Base-by-base conservation (phyloP, 2,888 invertebrate species). In the Meteorus cinctellus region DNA sequence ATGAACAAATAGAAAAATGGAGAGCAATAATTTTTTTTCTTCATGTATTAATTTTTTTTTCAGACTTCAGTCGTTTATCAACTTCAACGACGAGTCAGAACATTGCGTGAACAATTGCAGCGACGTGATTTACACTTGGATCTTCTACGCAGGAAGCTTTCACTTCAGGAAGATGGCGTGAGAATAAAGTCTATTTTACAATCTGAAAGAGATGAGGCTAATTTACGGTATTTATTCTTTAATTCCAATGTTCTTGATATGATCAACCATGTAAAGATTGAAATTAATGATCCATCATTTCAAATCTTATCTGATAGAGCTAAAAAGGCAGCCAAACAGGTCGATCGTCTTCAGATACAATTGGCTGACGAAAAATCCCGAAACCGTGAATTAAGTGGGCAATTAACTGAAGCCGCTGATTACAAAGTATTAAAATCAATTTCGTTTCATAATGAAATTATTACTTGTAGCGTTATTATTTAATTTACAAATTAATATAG, bases 51-150 rank as follows among this genome's bases (percentile, higher is more conserved):
- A 19, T 31, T 31, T 14, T 62, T 4, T 12, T 89, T 89, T 60
- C 90, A 96, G 95, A 96, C 95, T 31, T 95, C 94, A 8, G 93
- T 95, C n/a, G 95, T 96, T 70, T 97, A 97, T 89, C 96, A 96
- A 86, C 92, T 98, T 55, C 97, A 98, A 90, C 92, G 97, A 77
- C 92, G 97, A 79, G 94, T 97, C 51, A 93, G 97, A 81, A 95
- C 95, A 8, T 90, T 97, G 16, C 92, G 97, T 69, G 98, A 98
- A 87, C 97, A 98, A 88, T 91, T 98, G 41, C 97, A 97, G 86
- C 93, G 97, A 75, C 94, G 97, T 84, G 98, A 98, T 87, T 91
- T 98, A 59, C 98, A 98, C 88, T 91, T 98, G 86, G 98, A 98
- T 90, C 91, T 98, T 77, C 91, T 98, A 67, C 92, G 97, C 62